Evolutionary conservation across 2,888 invertebrate species (phyloP).

Genomic region (Cheilosia impressa): DNA sequence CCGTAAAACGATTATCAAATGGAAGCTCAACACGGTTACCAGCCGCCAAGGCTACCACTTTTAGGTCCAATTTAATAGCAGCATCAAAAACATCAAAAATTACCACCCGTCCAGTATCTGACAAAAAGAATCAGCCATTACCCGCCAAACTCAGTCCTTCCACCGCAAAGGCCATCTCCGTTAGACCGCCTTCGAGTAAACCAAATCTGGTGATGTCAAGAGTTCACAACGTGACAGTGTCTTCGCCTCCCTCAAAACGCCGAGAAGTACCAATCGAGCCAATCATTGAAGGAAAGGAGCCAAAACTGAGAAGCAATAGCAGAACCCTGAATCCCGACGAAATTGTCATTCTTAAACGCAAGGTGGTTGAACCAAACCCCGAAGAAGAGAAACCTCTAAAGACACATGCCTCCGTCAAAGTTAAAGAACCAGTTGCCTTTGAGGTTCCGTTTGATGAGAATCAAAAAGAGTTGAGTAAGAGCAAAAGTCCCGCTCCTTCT

Average conservation of each 20-base stretch:
- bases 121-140: slow-evolving; percentile 53
- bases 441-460: slow-evolving; percentile 80
- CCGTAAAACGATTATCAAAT: slow-evolving; percentile 20
- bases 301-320: slow-evolving; percentile 75
- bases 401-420: neutral
- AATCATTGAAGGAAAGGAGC: slow-evolving; percentile 18
- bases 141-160: slow-evolving; percentile 62
- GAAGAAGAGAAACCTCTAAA: slow-evolving; percentile 9
- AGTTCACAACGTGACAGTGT: slow-evolving; percentile 82
- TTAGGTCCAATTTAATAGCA: slow-evolving; percentile 69
- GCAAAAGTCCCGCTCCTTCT: slow-evolving; percentile 13
- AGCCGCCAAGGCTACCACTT: slow-evolving; percentile 46
- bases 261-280: slow-evolving; percentile 67
- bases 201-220: slow-evolving; percentile 81
- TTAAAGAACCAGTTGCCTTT: slow-evolving; percentile 81
- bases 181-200: slow-evolving; percentile 74
- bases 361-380: slow-evolving; percentile 74
- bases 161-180: slow-evolving; percentile 55
- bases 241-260: slow-evolving; percentile 81
- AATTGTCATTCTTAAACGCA: slow-evolving; percentile 79
- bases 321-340: slow-evolving; percentile 81
- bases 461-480: neutral
- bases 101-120: neutral
- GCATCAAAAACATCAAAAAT: slow-evolving; percentile 20
- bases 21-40: slow-evolving; percentile 9